A percentile compares a stretch with the other conserved stretches of the same genome.
phyloP scores from a whole-genome alignment of 2,797 vertebrate species.

The Sebastes reedi region DNA sequence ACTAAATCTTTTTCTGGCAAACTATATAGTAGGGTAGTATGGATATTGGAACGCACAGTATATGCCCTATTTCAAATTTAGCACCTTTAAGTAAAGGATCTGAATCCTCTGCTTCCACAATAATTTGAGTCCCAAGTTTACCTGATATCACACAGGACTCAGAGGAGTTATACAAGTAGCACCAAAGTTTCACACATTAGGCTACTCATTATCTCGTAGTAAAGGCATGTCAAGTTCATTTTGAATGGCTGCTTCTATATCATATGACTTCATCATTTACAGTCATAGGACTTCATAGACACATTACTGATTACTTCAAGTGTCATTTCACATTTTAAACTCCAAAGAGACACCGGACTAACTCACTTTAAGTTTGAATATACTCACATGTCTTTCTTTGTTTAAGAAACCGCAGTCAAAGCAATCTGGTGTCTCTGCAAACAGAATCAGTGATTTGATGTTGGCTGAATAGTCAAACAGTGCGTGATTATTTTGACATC shows the following conservation, averaged over 20 bases:
- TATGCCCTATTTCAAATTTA: too few relatives aligned
- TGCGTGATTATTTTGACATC: conserved; percentile 7
- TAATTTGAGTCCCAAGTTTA: background rate
- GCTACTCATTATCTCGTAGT: background rate
- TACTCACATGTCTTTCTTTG: background rate
- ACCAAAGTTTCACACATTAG: background rate
- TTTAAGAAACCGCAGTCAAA: conserved; percentile 1
- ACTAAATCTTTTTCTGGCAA: too few relatives aligned
- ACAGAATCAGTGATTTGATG: background rate
- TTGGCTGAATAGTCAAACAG: conserved; percentile 1
- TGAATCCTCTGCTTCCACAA: background rate
- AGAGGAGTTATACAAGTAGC: background rate
- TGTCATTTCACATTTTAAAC: background rate
- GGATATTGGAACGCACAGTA: too few relatives aligned
- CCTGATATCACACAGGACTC: background rate
- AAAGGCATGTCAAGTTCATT: background rate
- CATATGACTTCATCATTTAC: background rate
- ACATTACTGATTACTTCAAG: background rate
- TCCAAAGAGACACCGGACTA: background rate
- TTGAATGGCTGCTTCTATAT: background rate
- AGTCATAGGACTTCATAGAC: background rate
- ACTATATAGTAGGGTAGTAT: too few relatives aligned
- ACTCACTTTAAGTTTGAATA: background rate
- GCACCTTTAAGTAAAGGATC: background rate
- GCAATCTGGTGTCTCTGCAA: background rate